These are phyloP conservation scores for Cyaniris semiargus DNA, from an alignment of 2,888 invertebrate genomes.

Conservation along the genomic window DNA sequence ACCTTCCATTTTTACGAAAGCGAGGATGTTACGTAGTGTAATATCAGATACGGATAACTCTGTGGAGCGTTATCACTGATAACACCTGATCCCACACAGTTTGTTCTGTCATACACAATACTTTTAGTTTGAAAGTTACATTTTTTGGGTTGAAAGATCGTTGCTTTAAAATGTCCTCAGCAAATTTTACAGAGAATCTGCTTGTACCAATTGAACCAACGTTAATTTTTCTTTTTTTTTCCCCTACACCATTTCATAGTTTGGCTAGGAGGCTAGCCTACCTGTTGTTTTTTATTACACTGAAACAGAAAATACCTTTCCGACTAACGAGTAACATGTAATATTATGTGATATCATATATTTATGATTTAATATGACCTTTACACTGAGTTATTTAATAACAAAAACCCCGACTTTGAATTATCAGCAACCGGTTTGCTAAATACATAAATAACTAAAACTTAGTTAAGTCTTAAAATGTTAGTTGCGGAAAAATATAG, in stretches of 20 bases:
- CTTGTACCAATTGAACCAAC: too few species aligned
- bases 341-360: conserved; percentile 6
- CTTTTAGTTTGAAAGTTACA: neutral
- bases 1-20: neutral
- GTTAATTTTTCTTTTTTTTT: too few species aligned
- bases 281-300: neutral
- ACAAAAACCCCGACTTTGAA: neutral
- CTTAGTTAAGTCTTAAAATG: neutral
- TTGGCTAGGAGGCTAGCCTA: neutral
- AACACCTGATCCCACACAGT: conserved; percentile 58
- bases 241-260: too few species aligned
- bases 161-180: too few species aligned
- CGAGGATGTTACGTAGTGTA: conserved; percentile 21
- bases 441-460: conserved; percentile 3
- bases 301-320: neutral
- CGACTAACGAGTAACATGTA: neutral
- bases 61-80: conserved; percentile 64
- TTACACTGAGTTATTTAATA: neutral
- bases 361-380: conserved; percentile 6
- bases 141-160: too few species aligned
- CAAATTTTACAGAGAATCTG: too few species aligned
- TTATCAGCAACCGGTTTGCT: neutral
- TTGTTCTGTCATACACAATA: conserved; percentile 7
- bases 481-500: neutral
- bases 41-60: conserved; percentile 69